These are phyloP conservation scores for Rhinella marina DNA, from an alignment of 2,797 vertebrate species.

Conservation along the genomic window DNA sequence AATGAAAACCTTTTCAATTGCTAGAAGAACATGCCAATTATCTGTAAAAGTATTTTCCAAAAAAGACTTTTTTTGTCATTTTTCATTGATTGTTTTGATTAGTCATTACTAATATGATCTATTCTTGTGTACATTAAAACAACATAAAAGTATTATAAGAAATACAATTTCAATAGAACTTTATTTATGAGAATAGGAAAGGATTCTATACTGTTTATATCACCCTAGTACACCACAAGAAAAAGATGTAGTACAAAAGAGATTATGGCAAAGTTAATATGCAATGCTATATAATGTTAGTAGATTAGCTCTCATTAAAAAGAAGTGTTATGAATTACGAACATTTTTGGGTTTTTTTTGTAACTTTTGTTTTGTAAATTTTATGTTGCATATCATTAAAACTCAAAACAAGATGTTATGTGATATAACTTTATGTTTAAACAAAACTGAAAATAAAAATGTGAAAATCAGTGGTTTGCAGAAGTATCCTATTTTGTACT, in stretches of 20 bases:
- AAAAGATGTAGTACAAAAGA: background rate
- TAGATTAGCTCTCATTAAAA: too few relatives aligned
- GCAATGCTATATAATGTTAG: background rate
- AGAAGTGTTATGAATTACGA: too few relatives aligned
- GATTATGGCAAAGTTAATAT: background rate
- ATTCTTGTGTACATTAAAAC: too few relatives aligned
- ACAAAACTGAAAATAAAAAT: too few relatives aligned
- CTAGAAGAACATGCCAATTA: background rate
- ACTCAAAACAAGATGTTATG: too few relatives aligned
- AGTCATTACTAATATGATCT: background rate
- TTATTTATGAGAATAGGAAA: background rate
- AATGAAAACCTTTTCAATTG: constrained; percentile 65
- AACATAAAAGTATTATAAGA: background rate
- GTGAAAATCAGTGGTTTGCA: too few relatives aligned
- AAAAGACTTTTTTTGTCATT: background rate
- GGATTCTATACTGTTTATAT: background rate
- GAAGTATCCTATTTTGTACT: too few relatives aligned
- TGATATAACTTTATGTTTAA: too few relatives aligned
- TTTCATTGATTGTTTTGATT: background rate
- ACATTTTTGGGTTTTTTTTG: too few relatives aligned
- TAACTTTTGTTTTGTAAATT: too few relatives aligned
- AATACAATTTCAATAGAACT: background rate
- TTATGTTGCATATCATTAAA: too few relatives aligned
- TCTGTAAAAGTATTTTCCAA: background rate
- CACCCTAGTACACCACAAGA: background rate